Conservation (phyloP, 2,797 vertebrate species). For the Echeneis naucrates region DNA sequence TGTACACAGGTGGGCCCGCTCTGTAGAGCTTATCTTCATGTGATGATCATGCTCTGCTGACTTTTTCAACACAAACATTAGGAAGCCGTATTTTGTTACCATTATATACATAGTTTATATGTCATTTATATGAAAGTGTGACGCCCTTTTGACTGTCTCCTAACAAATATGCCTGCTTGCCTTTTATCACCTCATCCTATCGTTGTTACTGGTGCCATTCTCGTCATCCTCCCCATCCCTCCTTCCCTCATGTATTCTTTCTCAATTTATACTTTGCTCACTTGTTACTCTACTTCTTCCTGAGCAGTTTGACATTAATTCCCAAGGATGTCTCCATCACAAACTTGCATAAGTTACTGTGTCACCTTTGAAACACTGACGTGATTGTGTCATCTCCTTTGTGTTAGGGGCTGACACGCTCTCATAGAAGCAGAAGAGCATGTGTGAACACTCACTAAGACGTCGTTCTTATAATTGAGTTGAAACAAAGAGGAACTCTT, state of each 20-base stretch:
- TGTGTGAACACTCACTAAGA: slow-evolving; percentile 38
- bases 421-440: slow-evolving; percentile 17
- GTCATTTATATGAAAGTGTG: neutral
- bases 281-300: slow-evolving; percentile 31
- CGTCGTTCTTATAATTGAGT: slow-evolving; percentile 47
- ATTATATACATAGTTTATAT: neutral
- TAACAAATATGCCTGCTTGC: neutral
- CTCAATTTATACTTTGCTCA: slow-evolving; percentile 28
- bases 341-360: slow-evolving; percentile 38
- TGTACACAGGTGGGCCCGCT: too few species aligned
- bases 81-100: neutral
- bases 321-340: slow-evolving; percentile 39
- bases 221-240: neutral
- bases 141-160: neutral
- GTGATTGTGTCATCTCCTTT: slow-evolving; percentile 17
- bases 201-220: slow-evolving; percentile 14
- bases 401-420: slow-evolving; percentile 6
- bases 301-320: slow-evolving; percentile 51
- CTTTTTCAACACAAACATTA: neutral
- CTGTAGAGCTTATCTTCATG: too few species aligned
- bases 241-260: neutral
- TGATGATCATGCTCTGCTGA: neutral
- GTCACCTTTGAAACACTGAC: slow-evolving; percentile 49
- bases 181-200: slow-evolving; percentile 6
- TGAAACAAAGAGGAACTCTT: slow-evolving; percentile 55